A percentile compares a stretch with the other conserved stretches of the same genome.
These are phyloP conservation scores for Venustaconcha ellipsiformis DNA, from an alignment of 1,140 invertebrate species.

Conservation along the genomic window DNA sequence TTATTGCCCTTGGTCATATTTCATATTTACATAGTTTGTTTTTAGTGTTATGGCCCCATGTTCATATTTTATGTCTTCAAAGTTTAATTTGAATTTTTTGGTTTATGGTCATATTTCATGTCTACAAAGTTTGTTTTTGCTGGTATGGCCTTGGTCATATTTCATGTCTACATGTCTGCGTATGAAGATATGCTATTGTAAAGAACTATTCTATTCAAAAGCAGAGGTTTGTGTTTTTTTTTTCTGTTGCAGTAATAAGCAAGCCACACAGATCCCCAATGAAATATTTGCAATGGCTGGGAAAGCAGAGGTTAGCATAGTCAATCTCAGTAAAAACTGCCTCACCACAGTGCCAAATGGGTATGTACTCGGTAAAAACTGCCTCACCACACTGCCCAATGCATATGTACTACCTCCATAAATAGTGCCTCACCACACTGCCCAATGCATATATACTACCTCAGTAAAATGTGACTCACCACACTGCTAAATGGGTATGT, in stretches of 20 bases:
- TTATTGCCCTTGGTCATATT: no score
- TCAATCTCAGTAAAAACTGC: constrained; percentile 87
- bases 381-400: no score
- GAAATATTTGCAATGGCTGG: constrained; percentile 79
- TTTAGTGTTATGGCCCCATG: no score
- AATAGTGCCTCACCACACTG: constrained; percentile 79
- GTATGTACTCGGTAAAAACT: constrained; percentile 68
- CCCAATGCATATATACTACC: constrained; percentile 75
- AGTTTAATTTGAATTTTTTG: no score
- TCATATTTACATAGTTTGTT: no score
- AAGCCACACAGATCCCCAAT: constrained; percentile 77
- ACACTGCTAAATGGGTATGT: no score
- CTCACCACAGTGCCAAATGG: constrained; percentile 77
- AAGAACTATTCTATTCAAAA: neutral
- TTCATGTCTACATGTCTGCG: neutral
- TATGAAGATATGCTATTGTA: constrained; percentile 1
- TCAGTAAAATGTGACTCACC: no score
- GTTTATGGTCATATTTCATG: no score
- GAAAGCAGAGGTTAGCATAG: constrained; percentile 78
- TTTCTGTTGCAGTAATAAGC: constrained; percentile 70
- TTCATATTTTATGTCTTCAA: no score
- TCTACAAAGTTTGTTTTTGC: no score
- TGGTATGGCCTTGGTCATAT: no score
- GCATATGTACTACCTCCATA: constrained; percentile 76
- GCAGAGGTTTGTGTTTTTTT: neutral